Percentiles rank a stretch among this genome's conserved stretches.
These are phyloP conservation scores for Thamnophis sirtalis DNA, from an alignment of 2,113 vertebrate species.

Conservation along the genomic window DNA sequence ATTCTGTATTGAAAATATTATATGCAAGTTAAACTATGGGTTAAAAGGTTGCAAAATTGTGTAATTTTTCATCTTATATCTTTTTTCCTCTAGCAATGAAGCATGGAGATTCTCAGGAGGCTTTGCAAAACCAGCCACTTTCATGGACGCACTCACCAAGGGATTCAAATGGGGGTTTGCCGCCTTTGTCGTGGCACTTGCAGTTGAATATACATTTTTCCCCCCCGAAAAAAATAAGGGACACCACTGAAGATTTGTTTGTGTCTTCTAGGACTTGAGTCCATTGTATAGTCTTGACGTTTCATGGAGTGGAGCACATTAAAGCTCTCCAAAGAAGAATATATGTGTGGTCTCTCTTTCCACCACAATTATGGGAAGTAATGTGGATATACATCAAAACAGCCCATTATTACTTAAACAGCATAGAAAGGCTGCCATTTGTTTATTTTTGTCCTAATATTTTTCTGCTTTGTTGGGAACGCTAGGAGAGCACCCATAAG, in stretches of 20 bases:
- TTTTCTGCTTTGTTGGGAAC: background rate
- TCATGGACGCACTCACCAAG: constrained; percentile 73
- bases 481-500: background rate
- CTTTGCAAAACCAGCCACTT: constrained; percentile 73
- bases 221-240: constrained; percentile 82
- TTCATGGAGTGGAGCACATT: constrained; percentile 35
- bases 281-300: constrained; percentile 25
- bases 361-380: background rate
- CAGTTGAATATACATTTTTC: constrained; percentile 83
- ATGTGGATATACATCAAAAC: background rate
- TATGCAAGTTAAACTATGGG: background rate
- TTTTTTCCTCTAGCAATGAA: constrained; percentile 82
- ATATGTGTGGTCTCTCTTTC: constrained; percentile 8
- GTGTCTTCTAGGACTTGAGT: constrained; percentile 12
- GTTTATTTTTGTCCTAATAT: background rate
- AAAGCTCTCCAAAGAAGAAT: constrained; percentile 50
- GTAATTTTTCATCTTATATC: background rate
- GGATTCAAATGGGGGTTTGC: constrained; percentile 91
- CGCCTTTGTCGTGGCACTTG: constrained; percentile 85
- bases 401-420: background rate
- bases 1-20: background rate
- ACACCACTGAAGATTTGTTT: constrained; percentile 64
- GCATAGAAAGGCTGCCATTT: background rate
- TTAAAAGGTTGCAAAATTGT: background rate
- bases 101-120: constrained; percentile 85